Evolutionary conservation across 2,888 invertebrate genomes (phyloP).

Genomic region (Clivina fossor): DNA sequence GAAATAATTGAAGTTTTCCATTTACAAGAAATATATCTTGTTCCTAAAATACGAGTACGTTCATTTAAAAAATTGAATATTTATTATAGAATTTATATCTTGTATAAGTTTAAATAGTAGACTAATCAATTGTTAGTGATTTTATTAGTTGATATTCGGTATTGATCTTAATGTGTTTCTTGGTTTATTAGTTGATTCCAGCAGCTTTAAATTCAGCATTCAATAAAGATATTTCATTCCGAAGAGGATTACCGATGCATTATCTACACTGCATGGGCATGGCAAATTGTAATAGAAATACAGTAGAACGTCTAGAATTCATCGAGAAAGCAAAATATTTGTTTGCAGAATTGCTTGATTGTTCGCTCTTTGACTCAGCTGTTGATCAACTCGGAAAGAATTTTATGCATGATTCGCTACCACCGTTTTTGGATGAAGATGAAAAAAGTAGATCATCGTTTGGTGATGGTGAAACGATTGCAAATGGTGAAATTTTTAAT

Average conservation of each 20-base stretch:
- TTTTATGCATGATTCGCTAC: constrained; percentile 84
- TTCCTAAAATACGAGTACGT: too few species aligned
- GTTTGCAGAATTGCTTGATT: constrained; percentile 61
- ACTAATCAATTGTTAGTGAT: too few species aligned
- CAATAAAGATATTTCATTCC: constrained; percentile 67
- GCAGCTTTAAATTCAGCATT: constrained; percentile 73
- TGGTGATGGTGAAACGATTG: constrained; percentile 71
- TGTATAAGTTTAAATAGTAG: too few species aligned
- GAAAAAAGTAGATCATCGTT: constrained; percentile 73
- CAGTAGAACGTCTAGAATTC: constrained; percentile 44
- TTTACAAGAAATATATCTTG: too few species aligned
- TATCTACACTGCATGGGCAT: constrained; percentile 75
- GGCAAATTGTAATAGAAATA: constrained; percentile 61
- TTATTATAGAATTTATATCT: too few species aligned
- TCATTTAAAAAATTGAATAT: too few species aligned
- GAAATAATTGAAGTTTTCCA: too few species aligned
- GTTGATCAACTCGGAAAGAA: constrained; percentile 85
- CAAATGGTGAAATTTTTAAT: constrained; percentile 63
- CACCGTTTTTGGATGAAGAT: constrained; percentile 70
- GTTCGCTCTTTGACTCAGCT: constrained; percentile 72
- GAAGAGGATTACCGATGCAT: constrained; percentile 75
- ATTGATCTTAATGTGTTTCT: too few species aligned
- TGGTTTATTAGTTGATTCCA: constrained; percentile 63
- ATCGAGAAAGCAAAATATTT: constrained; percentile 57
- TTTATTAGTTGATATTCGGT: too few species aligned